These are phyloP conservation scores for Megatriorchis doriae DNA, from an alignment of 2,113 vertebrate species.

Conservation along the genomic window DNA sequence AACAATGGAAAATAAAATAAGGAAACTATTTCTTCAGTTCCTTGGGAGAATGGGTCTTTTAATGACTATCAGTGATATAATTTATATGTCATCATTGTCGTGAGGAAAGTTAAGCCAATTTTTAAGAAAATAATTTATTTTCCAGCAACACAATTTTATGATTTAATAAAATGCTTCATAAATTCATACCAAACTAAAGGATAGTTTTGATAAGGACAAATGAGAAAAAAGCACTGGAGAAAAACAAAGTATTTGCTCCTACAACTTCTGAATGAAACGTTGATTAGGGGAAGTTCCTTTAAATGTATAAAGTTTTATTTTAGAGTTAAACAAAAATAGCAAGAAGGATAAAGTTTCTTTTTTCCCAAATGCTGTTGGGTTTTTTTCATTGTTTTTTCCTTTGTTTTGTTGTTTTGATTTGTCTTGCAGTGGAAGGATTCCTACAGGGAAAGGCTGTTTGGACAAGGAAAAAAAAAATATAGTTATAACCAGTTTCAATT, in stretches of 20 bases:
- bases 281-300: background rate
- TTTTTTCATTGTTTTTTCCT: background rate
- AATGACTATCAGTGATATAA: background rate
- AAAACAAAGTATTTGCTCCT: background rate
- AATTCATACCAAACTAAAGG: background rate
- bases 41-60: background rate
- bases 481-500: background rate
- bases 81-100: accelerated
- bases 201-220: background rate
- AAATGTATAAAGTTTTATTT: background rate
- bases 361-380: background rate
- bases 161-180: background rate
- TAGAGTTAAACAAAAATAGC: background rate
- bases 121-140: background rate
- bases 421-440: background rate
- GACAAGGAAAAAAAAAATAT: background rate
- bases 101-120: background rate
- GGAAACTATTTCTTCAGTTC: background rate
- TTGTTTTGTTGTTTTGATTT: background rate
- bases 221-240: background rate
- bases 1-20: background rate
- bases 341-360: background rate
- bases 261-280: background rate
- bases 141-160: background rate
- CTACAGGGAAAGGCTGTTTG: background rate